Evolutionary conservation across 2,888 invertebrate species (phyloP).

Genomic region (Eupithecia tripunctaria): DNA sequence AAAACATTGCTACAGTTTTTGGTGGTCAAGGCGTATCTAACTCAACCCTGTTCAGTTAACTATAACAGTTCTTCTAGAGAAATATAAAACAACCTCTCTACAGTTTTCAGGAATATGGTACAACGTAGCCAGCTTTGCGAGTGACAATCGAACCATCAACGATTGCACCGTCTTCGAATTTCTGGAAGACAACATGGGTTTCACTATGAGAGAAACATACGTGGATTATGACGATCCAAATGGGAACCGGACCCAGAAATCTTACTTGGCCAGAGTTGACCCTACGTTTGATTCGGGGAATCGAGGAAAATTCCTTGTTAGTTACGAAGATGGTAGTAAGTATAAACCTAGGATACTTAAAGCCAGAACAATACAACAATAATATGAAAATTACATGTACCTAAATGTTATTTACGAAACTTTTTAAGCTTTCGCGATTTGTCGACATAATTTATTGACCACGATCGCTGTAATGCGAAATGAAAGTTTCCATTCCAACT

Average conservation of each 20-base stretch:
- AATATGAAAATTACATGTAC: too few species aligned
- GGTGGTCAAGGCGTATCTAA: too few species aligned
- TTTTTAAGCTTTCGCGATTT: too few species aligned
- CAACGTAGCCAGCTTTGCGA: slow-evolving; percentile 73
- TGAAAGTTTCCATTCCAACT: too few species aligned
- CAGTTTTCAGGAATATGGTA: slow-evolving; percentile 81
- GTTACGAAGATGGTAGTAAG: slow-evolving; percentile 73
- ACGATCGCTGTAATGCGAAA: too few species aligned
- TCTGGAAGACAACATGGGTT: slow-evolving; percentile 77
- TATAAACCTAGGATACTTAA: too few species aligned
- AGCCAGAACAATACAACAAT: too few species aligned
- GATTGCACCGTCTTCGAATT: slow-evolving; percentile 75
- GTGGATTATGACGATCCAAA: slow-evolving; percentile 54
- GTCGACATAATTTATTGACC: too few species aligned
- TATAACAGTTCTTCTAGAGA: neutral
- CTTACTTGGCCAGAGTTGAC: slow-evolving; percentile 76
- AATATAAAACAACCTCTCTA: neutral
- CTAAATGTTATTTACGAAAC: too few species aligned
- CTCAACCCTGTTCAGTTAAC: neutral
- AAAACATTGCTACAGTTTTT: too few species aligned
- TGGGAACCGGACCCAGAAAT: slow-evolving; percentile 73
- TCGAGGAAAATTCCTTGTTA: slow-evolving; percentile 73
- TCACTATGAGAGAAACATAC: slow-evolving; percentile 71
- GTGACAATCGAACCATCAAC: slow-evolving; percentile 69
- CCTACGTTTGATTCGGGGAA: slow-evolving; percentile 77